phyloP scores from a whole-genome alignment of 2,113 vertebrate genomes.

The Trogon surrucura region DNA sequence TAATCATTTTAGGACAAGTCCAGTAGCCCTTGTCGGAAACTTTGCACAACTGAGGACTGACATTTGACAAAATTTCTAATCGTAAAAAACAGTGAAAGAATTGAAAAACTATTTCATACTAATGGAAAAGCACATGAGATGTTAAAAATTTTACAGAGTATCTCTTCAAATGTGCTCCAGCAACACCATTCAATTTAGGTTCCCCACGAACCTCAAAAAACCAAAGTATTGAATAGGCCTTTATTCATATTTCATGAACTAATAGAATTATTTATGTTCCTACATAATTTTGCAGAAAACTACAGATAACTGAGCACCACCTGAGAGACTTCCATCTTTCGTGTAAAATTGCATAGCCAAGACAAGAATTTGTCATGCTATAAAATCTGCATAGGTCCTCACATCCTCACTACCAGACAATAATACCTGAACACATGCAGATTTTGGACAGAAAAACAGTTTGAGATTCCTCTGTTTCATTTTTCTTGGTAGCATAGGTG shows the following conservation, averaged over 20 bases:
- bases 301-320: neutral
- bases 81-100: neutral
- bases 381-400: neutral
- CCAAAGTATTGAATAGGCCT: neutral
- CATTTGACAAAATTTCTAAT: neutral
- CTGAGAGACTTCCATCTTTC: neutral
- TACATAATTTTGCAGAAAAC: slow-evolving; percentile 13
- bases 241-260: slow-evolving; percentile 39
- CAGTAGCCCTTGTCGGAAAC: neutral
- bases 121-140: neutral
- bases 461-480: neutral
- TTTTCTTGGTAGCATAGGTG: neutral
- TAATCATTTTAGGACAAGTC: neutral
- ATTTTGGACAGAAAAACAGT: neutral
- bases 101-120: neutral
- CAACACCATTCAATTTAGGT: neutral
- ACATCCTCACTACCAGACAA: neutral
- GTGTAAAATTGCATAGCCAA: neutral
- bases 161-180: slow-evolving; percentile 17
- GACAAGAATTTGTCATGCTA: neutral
- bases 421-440: neutral
- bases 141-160: neutral
- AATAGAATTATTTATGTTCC: slow-evolving; percentile 27
- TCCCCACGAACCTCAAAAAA: neutral
- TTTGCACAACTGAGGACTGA: neutral